Base-by-base conservation (phyloP, 1,140 invertebrate species). In the Drosophila ananassae region DNA sequence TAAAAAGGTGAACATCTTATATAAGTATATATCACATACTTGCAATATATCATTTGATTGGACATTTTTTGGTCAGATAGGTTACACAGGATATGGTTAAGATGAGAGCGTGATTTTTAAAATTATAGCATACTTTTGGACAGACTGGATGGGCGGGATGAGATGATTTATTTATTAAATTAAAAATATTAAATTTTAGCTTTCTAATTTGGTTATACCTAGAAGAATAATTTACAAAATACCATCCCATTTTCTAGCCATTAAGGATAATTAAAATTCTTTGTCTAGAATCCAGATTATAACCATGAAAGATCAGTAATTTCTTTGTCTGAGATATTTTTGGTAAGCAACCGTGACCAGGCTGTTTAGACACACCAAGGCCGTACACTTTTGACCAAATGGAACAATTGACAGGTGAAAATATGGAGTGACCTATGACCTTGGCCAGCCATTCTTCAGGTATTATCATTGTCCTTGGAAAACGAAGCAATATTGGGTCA, bases 401-500 rank as follows among this genome's bases (percentile, higher is more conserved):
- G 4, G 30, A 47, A 68, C 21, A 69, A 57, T 69, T 69, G 41
- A 44, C 63, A 69, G 63, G 66, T 69, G 63, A 48, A 69, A 69
- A 50, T 69, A 63, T 64, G 61, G 25, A 24, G 32, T 57, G 53
- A 41, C 44, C 32, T 12, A 1, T 62, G 79, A 71, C 79, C 79
- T 82, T 82, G 79, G 53, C 55, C 13, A 41, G 51, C 44, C 61
- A 63, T 28, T 30, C 8, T 64, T 39, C 67, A 56, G 24, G 9
- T 32, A 21, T 68, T 24, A 67, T 69, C 63, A 50, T 57, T 56
- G 67, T 57, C 55, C 67, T 21, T 21, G 50, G 12, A 48, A 66
- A 71, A 79, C 63, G 51, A 62, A 50, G 80, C 75, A 53, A 72
- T 84, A 83, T 79, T 77, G 63, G 81, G 81, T 80, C 67, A 80